Evolutionary conservation across 2,113 vertebrate species (phyloP).

Genomic region (Corythaeola cristata): DNA sequence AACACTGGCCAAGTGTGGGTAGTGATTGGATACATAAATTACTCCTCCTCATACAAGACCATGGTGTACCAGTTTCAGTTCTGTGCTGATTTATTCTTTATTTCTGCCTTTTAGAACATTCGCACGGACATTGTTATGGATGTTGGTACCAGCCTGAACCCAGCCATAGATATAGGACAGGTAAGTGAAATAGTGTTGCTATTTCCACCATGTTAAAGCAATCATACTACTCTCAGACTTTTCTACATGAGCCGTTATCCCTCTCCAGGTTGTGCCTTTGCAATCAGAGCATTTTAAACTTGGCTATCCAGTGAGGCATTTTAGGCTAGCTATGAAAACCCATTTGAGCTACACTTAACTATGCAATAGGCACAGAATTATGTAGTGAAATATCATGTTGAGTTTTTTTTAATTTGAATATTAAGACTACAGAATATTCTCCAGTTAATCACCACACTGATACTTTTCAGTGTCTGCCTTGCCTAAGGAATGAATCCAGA

Average conservation of each 20-base stretch:
- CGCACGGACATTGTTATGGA: constrained; percentile 96
- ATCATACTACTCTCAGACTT: neutral
- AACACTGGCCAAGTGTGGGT: neutral
- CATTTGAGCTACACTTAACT: neutral
- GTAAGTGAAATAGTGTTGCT: constrained; percentile 67
- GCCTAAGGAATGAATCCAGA: neutral
- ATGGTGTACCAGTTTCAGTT: neutral
- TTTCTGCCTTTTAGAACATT: constrained; percentile 80
- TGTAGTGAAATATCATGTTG: neutral
- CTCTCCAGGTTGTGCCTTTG: neutral
- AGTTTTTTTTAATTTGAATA: neutral
- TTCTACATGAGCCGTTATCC: neutral
- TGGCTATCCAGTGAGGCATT: neutral
- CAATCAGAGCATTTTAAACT: neutral
- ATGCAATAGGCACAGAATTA: neutral
- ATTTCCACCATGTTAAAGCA: neutral
- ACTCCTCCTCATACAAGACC: neutral
- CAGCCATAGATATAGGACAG: constrained; percentile 96
- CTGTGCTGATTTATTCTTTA: neutral
- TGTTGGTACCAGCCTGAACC: constrained; percentile 93
- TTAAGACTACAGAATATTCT: neutral
- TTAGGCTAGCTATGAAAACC: neutral
- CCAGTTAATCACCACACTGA: neutral
- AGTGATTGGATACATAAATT: neutral
- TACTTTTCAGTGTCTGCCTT: neutral